Base-by-base conservation (phyloP, 1,140 invertebrate species). In the Drosophila gunungcola region DNA sequence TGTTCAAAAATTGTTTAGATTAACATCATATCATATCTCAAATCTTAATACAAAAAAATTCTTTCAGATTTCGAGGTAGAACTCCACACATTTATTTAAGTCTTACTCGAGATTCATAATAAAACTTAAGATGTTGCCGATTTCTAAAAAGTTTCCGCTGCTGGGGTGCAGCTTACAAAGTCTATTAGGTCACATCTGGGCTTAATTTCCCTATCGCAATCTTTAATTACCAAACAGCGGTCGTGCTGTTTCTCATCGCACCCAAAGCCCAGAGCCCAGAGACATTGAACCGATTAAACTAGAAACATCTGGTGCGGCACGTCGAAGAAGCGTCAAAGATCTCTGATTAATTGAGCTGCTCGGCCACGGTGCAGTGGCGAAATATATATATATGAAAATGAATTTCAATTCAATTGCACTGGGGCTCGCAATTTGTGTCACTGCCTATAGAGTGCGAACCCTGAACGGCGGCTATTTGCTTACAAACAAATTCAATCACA, bases 221-320 rank as follows among this genome's bases (percentile, higher is more conserved):
- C 52, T 72, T 72, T 72, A 70, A 72, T 69, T 54, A 29, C 43
- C 53, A 70, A 55, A 69, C 42, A 10, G 16, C 42, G 39, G 45
- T 75, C 54, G 73, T 77, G 55, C 42, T 52, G 42, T 68, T 74
- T 67, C 21, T 32, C 39, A 61, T 41, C 58, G 25, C 41, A 78
- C 60, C 63, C 68, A 63, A 32, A 55, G 16, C 29, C 45, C 32
- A 52, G 39, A 48, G 10, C 11, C 27, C 54, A 51, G 70, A 86
- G 73, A 80, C 84, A 89, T 88, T 88, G 84, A 89, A 80, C 60
- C 52, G 65, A 83, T 83, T 73, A 82, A 65, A 76, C 60, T 75
- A 52, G 74, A 84, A 77, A 85, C 69, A 67, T 82, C 54, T 78
- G 77, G 51, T 45, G 51, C 42, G 73, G 55, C 78, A 77, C 78